Conservation (phyloP, 2,797 vertebrate species). For the Lithobates pipiens region DNA sequence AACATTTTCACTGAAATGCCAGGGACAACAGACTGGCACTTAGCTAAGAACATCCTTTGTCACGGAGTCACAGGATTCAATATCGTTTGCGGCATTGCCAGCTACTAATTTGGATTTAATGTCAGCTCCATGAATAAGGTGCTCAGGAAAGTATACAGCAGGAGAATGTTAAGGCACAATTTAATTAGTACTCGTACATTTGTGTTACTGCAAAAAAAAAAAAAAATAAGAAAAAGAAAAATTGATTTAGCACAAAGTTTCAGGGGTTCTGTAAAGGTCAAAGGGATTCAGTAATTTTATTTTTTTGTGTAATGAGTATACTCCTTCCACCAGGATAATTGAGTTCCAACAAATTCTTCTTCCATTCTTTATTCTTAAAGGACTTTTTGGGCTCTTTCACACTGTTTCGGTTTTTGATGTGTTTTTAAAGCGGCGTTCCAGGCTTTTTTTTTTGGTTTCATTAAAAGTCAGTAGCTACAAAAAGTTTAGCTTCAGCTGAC, state of each 20-base stretch:
- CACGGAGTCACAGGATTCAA: background rate
- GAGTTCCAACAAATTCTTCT: background rate
- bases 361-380: too few relatives aligned
- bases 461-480: too few relatives aligned
- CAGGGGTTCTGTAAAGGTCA: background rate
- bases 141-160: background rate
- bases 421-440: too few relatives aligned
- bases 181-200: constrained; percentile 20
- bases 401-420: too few relatives aligned
- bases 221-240: background rate
- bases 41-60: background rate
- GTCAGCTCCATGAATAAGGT: background rate
- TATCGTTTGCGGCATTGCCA: background rate
- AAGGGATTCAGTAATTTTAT: constrained; percentile 1
- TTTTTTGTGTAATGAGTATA: background rate
- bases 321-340: too few relatives aligned
- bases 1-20: background rate
- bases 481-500: too few relatives aligned
- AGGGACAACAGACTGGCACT: constrained; percentile 5
- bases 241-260: constrained; percentile 11
- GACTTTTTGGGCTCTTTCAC: too few relatives aligned
- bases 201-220: background rate
- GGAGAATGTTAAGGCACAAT: constrained; percentile 16
- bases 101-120: constrained; percentile 35
- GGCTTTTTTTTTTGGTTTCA: too few relatives aligned